Percentiles rank a stretch among this genome's conserved stretches.
Conservation (phyloP, 2,113 vertebrate genomes). For the Platysteira castanea region DNA sequence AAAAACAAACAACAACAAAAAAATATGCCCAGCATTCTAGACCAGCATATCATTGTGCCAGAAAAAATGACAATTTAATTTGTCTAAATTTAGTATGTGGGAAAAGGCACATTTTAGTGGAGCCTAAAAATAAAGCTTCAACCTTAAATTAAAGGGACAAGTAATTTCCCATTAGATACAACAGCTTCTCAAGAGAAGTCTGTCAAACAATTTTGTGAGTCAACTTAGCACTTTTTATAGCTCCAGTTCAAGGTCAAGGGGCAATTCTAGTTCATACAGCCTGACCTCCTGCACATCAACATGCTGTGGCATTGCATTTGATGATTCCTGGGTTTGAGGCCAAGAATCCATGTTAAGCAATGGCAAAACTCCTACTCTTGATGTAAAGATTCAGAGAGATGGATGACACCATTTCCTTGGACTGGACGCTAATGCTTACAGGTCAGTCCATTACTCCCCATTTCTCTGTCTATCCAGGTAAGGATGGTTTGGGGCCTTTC, state of each 20-base stretch:
- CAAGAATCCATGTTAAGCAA: background rate
- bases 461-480: background rate
- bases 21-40: background rate
- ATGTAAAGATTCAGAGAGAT: background rate
- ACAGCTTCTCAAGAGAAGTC: background rate
- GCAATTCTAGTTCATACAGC: background rate
- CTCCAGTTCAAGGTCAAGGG: background rate
- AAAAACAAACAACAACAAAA: background rate
- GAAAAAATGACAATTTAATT: background rate
- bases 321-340: background rate
- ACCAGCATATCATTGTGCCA: background rate
- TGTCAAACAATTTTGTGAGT: background rate
- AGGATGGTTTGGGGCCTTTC: background rate
- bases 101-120: background rate
- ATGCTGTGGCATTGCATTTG: background rate
- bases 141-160: background rate
- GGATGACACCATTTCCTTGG: background rate
- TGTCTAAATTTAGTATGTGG: background rate
- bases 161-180: background rate
- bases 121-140: conserved; percentile 2
- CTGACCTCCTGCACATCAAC: background rate
- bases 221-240: background rate
- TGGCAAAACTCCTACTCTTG: background rate
- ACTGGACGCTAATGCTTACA: background rate
- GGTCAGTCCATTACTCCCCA: background rate